Percentiles rank a stretch among this genome's conserved stretches.
Evolutionary conservation across 2,797 vertebrate genomes (phyloP).

Genomic region (Erethizon dorsatum): DNA sequence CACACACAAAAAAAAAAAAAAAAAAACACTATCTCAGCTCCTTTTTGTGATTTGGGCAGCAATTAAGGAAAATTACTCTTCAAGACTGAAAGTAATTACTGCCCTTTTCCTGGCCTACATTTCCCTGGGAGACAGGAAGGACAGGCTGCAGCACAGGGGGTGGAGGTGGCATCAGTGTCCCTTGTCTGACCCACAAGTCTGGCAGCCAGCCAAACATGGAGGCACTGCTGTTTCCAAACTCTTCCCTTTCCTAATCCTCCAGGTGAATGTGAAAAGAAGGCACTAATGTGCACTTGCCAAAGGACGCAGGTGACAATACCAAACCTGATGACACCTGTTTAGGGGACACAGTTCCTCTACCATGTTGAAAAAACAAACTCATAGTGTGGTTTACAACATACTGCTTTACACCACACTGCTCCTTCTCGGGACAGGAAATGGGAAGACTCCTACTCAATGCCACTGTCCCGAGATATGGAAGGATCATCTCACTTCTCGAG

Average conservation of each 20-base stretch:
- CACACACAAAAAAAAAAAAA: no score
- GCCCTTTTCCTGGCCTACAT: background rate
- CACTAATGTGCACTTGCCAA: conserved; percentile 89
- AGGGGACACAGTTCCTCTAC: background rate
- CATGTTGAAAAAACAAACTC: background rate
- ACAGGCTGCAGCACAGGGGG: background rate
- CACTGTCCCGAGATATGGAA: background rate
- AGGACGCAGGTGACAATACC: conserved; percentile 90
- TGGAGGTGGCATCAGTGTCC: background rate
- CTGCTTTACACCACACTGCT: background rate
- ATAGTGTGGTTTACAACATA: background rate
- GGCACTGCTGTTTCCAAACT: background rate
- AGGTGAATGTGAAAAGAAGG: conserved; percentile 82
- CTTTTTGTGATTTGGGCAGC: conserved; percentile 38
- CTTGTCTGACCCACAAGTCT: background rate
- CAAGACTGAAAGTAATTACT: conserved; percentile 29
- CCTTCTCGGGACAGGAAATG: background rate
- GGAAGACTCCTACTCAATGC: background rate
- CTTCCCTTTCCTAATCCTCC: conserved; percentile 11
- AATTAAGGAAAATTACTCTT: conserved; percentile 61
- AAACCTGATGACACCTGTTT: conserved; percentile 67
- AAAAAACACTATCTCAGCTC: conserved; percentile 40
- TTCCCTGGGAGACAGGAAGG: background rate
- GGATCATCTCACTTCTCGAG: background rate
- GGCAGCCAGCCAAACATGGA: background rate